Conservation (phyloP, 1,140 invertebrate genomes). For the Goniozus legneri region DNA sequence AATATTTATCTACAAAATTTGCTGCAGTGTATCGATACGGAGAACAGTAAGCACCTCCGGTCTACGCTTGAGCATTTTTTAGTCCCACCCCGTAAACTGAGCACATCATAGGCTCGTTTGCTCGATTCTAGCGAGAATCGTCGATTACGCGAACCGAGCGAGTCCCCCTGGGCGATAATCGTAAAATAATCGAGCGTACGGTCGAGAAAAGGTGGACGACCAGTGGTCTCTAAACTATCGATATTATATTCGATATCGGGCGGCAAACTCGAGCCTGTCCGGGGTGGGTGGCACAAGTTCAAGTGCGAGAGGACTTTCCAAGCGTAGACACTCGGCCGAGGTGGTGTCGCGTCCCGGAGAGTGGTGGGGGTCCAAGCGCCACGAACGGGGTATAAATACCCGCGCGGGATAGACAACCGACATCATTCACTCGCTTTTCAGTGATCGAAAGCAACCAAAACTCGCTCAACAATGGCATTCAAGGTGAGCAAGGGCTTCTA, state of each 20-base stretch:
- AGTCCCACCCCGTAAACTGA: too few relatives aligned
- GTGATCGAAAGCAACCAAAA: constrained; percentile 24
- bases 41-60: too few relatives aligned
- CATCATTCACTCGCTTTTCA: constrained; percentile 38
- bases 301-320: not conserved
- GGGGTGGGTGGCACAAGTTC: not conserved
- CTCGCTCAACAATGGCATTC: constrained; percentile 33
- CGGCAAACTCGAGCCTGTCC: not conserved
- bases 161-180: too few relatives aligned
- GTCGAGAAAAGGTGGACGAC: not conserved
- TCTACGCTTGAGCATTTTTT: too few relatives aligned
- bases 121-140: too few relatives aligned
- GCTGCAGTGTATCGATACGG: too few relatives aligned
- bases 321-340: not conserved
- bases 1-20: too few relatives aligned
- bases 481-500: constrained; percentile 36
- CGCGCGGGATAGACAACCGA: constrained; percentile 14
- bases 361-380: too few relatives aligned
- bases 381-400: constrained; percentile 25
- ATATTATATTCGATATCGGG: not conserved
- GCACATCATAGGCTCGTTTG: too few relatives aligned
- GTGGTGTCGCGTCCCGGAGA: too few relatives aligned
- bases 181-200: too few relatives aligned
- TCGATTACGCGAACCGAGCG: too few relatives aligned
- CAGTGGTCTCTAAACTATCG: not conserved